Base-by-base conservation (phyloP, 64 coral and sea anemone species). In the Astreopora myriophthalma region DNA sequence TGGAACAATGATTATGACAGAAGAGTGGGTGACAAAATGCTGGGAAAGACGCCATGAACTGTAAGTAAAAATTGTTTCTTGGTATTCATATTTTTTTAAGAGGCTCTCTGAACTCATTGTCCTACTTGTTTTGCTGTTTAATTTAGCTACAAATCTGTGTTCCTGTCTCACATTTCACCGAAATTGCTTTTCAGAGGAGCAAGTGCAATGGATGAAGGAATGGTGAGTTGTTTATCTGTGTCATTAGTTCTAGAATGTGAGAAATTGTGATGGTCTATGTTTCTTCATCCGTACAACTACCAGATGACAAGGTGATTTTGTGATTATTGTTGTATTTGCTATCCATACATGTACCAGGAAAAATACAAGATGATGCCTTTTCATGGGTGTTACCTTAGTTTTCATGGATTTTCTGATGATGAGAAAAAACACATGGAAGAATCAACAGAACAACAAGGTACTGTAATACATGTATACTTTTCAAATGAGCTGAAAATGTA, bases 351-450 rank as follows among this genome's bases (percentile, higher is more conserved):
- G n/a, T n/a, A n/a, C n/a, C 63, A 99, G 97, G 86, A 92, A 71
- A 93, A 99, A 32, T 99, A 79, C 61, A 95, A 96, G 74, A 92
- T 99, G 89, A 90, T 89, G 80, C 97, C 97, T 9, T 99, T 99
- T 65, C 86, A 86, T 85, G 84, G 94, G 37, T 96, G 94, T 35
- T 84, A 42, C 76, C 82, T 99, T 69, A 99, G 87, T 74, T 99
- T 99, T 48, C 86, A 93, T 87, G 97, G 97, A 19, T 99, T 99
- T 80, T 96, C 97, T 46, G 87, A 95, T 22, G 97, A 99, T 8
- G 97, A 99, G 51, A 96, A 89, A 20, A 79, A 95, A 40, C 97
- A 93, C 30, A 99, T 99, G 97, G 94, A 99, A 61, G 94, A 96
- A 71, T 93, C 97, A 0, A 96, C 97, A 30, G 88, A 91, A 60